Evolutionary conservation across 2,797 vertebrate genomes (phyloP).

Genomic region (Taenioides sp.): DNA sequence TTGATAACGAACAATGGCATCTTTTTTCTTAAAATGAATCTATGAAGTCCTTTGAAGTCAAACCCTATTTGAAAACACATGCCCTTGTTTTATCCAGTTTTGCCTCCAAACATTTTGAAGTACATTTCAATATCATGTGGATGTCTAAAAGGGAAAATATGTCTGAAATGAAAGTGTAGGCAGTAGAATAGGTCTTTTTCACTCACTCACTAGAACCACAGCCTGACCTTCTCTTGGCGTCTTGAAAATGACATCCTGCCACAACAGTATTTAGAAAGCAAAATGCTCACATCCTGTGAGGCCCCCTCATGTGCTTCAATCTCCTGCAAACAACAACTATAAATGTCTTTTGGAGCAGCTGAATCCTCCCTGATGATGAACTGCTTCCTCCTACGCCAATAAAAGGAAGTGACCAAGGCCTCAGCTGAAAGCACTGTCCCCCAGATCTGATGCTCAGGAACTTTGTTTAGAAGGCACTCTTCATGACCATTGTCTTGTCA

Average conservation of each 20-base stretch:
- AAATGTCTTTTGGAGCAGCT: conserved; percentile 35
- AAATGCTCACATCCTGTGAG: conserved; percentile 53
- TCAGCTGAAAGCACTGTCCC: conserved; percentile 1
- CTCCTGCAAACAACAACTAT: conserved; percentile 35
- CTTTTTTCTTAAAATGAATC: neutral
- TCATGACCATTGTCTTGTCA: neutral
- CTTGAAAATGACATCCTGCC: conserved; percentile 51
- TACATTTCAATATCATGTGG: too few relatives aligned
- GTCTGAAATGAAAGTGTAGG: neutral
- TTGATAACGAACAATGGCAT: neutral
- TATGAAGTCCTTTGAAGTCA: neutral
- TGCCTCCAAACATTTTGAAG: neutral
- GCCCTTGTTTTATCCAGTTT: too few relatives aligned
- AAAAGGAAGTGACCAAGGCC: conserved; percentile 38
- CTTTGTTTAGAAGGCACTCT: neutral
- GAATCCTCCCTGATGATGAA: conserved; percentile 42
- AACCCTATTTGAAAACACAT: too few relatives aligned
- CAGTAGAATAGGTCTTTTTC: conserved; percentile 9
- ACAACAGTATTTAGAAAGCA: conserved; percentile 46
- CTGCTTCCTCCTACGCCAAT: conserved; percentile 47
- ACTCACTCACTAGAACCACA: neutral
- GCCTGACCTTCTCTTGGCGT: conserved; percentile 33
- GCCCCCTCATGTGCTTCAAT: conserved; percentile 18
- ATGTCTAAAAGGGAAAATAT: neutral
- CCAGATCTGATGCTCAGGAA: conserved; percentile 21